Percentiles rank a stretch among this genome's conserved stretches.
Conservation (phyloP, 2,113 vertebrate genomes). For the Entelurus aequoreus region DNA sequence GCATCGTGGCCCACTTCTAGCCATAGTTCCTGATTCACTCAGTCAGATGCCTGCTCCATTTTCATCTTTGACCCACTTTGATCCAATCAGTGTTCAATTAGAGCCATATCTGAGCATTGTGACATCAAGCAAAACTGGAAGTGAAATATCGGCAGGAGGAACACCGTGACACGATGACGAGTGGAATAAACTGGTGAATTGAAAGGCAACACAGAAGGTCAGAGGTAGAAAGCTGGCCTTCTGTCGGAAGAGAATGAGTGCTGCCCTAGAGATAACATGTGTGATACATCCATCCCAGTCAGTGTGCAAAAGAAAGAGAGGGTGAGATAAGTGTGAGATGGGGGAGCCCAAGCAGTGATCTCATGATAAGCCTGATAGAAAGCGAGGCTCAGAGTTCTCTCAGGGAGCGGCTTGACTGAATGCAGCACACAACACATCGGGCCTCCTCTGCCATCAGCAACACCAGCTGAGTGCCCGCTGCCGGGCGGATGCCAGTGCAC, state of each 20-base stretch:
- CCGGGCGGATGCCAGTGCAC: constrained; percentile 77
- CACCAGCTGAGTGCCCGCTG: constrained; percentile 43
- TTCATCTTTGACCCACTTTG: constrained; percentile 69
- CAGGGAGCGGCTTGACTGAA: constrained; percentile 46
- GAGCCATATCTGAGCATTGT: constrained; percentile 21
- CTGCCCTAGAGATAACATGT: constrained; percentile 62
- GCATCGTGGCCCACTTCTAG: constrained; percentile 63
- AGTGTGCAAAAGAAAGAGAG: constrained; percentile 51
- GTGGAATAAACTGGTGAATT: constrained; percentile 25
- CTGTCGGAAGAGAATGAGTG: constrained; percentile 48
- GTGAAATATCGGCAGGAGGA: constrained; percentile 13
- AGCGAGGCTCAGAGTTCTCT: constrained; percentile 55
- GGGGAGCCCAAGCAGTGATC: constrained; percentile 63
- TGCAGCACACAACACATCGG: constrained; percentile 35
- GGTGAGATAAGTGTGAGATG: constrained; percentile 52
- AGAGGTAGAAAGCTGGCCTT: constrained; percentile 38
- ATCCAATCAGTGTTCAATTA: constrained; percentile 34
- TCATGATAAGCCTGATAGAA: constrained; percentile 66
- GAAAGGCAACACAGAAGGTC: constrained; percentile 42
- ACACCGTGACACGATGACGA: constrained; percentile 28
- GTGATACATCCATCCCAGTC: constrained; percentile 53
- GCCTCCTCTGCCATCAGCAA: constrained; percentile 46
- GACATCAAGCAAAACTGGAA: constrained; percentile 14
- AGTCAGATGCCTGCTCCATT: constrained; percentile 66
- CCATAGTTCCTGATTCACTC: constrained; percentile 57